A percentile compares a stretch with the other conserved stretches of the same genome.
Conservation (phyloP, 1,140 invertebrate species). For the Heliconius nattereri region DNA sequence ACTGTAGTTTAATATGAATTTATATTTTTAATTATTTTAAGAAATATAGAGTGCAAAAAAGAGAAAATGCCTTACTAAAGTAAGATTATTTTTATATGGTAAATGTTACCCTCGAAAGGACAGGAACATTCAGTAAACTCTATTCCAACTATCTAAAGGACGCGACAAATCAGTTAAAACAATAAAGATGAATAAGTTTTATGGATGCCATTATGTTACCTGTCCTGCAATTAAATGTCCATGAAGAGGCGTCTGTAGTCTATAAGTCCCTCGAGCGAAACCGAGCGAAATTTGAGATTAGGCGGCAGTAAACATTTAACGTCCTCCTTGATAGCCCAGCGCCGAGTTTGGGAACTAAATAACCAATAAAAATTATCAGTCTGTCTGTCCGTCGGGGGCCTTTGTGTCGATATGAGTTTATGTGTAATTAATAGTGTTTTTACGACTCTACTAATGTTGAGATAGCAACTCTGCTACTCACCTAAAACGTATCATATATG, state of each 20-base stretch:
- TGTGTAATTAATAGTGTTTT: slow-evolving; percentile 33
- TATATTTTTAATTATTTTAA: no score
- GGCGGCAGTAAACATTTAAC: slow-evolving; percentile 30
- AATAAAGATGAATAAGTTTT: neutral
- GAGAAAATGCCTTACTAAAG: no score
- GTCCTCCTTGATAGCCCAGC: slow-evolving; percentile 27
- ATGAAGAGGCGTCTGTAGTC: neutral
- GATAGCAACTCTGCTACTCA: neutral
- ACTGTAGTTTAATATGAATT: no score
- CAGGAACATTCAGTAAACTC: no score
- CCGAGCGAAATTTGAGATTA: slow-evolving; percentile 35
- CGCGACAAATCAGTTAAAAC: neutral
- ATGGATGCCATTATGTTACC: neutral
- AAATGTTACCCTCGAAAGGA: no score
- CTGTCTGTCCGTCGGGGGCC: slow-evolving; percentile 26
- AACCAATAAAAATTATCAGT: slow-evolving; percentile 36
- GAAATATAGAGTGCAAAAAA: no score
- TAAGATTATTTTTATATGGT: no score
- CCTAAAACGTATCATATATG: neutral
- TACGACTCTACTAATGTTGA: slow-evolving; percentile 28
- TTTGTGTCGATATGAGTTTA: slow-evolving; percentile 26
- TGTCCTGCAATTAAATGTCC: neutral
- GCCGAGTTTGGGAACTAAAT: slow-evolving; percentile 26
- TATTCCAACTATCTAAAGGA: neutral
- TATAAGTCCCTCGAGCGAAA: slow-evolving; percentile 11